Percentiles rank a stretch among this genome's conserved stretches.
Evolutionary conservation across 2,797 vertebrate species (phyloP).

Genomic region (Acrossocheilus fasciatus): DNA sequence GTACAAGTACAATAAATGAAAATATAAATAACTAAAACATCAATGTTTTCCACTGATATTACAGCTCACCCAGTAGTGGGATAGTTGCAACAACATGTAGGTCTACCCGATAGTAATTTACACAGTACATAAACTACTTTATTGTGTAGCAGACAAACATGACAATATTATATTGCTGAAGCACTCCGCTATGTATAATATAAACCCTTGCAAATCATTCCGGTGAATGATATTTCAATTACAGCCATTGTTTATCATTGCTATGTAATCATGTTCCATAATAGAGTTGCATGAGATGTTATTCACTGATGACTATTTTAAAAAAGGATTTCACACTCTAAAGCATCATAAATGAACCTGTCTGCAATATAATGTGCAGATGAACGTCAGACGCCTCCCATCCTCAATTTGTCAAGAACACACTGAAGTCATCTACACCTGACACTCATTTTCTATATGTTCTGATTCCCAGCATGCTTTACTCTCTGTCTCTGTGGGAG

Average conservation of each 20-base stretch:
- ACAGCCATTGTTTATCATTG: conserved; percentile 70
- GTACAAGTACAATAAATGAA: neutral
- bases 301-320: conserved; percentile 72
- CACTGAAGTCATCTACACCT: conserved; percentile 11
- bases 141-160: conserved; percentile 15
- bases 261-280: conserved; percentile 69
- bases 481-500: neutral
- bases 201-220: neutral
- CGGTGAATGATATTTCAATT: conserved; percentile 74
- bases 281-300: conserved; percentile 72
- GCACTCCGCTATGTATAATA: neutral
- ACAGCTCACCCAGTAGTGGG: neutral
- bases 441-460: conserved; percentile 6
- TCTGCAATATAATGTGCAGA: conserved; percentile 62
- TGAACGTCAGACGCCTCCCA: neutral
- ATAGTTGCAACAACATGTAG: neutral
- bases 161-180: conserved; percentile 3
- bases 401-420: conserved; percentile 26
- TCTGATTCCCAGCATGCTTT: conserved; percentile 16
- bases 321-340: conserved; percentile 73
- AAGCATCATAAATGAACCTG: conserved; percentile 59
- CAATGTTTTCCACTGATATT: neutral
- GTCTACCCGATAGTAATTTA: neutral
- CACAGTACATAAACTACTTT: neutral
- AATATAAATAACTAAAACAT: neutral